These are phyloP conservation scores for Nephrotoma appendiculata DNA, from an alignment of 2,888 invertebrate genomes.

Conservation along the genomic window DNA sequence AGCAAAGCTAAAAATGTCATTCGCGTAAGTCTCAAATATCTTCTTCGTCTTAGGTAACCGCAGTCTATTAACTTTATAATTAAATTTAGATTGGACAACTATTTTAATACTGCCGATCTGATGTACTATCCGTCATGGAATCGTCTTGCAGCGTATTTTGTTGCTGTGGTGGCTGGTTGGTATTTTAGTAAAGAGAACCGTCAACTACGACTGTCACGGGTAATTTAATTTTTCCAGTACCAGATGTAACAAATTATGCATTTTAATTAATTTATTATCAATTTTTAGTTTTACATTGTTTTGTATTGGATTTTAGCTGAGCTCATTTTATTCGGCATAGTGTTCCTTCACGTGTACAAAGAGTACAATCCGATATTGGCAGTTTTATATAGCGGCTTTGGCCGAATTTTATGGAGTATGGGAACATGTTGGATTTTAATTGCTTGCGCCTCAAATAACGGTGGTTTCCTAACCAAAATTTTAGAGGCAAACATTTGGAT, in stretches of 20 bases:
- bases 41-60: background rate
- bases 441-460: background rate
- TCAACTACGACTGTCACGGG: constrained; percentile 20
- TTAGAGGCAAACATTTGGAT: background rate
- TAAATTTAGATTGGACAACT: constrained; percentile 10
- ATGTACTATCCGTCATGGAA: constrained; percentile 30
- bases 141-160: constrained; percentile 27
- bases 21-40: background rate
- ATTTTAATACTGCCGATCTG: constrained; percentile 10
- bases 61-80: background rate
- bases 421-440: background rate
- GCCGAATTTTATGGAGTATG: background rate
- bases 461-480: background rate
- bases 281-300: background rate
- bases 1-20: background rate
- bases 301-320: background rate
- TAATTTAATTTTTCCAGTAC: constrained; percentile 10
- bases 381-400: background rate
- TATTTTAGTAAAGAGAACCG: constrained; percentile 21
- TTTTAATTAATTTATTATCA: background rate
- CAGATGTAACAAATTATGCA: background rate
- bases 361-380: background rate
- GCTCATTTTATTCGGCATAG: background rate
- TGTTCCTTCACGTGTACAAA: background rate
- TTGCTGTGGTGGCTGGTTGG: constrained; percentile 29